Percentiles rank a stretch among this genome's conserved stretches.
Evolutionary conservation across 1,140 invertebrate species (phyloP).

Genomic region (Lasioglossum albipes): DNA sequence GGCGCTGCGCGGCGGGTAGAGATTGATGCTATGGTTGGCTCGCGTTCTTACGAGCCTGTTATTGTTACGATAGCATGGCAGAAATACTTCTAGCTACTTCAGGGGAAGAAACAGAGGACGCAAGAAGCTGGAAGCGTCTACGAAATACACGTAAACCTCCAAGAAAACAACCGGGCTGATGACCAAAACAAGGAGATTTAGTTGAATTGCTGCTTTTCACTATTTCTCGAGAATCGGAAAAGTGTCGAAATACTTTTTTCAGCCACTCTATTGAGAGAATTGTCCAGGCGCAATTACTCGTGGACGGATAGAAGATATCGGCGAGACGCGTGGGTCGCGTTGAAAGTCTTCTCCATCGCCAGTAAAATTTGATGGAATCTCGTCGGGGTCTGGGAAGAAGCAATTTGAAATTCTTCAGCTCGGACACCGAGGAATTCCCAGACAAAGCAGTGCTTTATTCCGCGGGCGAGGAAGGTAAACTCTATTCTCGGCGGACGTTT

Average conservation of each 20-base stretch:
- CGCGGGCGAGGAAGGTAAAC: conserved; percentile 23
- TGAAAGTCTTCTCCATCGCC: background rate
- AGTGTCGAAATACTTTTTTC: no score
- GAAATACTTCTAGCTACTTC: background rate
- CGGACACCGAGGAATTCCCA: background rate
- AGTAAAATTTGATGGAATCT: conserved; percentile 4
- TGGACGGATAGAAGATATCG: background rate
- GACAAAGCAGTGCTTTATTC: conserved; percentile 13
- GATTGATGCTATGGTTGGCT: background rate
- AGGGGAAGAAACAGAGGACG: background rate
- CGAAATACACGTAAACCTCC: background rate
- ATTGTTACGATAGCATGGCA: background rate
- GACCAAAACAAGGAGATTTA: background rate
- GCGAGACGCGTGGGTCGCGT: background rate
- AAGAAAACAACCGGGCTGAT: background rate
- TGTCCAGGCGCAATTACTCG: background rate
- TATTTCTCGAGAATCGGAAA: no score
- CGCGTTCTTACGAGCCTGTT: background rate
- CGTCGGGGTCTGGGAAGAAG: background rate
- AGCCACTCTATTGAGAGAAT: no score
- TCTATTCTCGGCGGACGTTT: conserved; percentile 44
- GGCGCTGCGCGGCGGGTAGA: background rate
- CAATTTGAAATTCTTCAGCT: conserved; percentile 11
- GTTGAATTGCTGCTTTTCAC: no score
- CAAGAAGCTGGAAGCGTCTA: background rate